These are phyloP conservation scores for Leptogaster cylindrica DNA, from an alignment of 2,888 invertebrate genomes.

Conservation along the genomic window DNA sequence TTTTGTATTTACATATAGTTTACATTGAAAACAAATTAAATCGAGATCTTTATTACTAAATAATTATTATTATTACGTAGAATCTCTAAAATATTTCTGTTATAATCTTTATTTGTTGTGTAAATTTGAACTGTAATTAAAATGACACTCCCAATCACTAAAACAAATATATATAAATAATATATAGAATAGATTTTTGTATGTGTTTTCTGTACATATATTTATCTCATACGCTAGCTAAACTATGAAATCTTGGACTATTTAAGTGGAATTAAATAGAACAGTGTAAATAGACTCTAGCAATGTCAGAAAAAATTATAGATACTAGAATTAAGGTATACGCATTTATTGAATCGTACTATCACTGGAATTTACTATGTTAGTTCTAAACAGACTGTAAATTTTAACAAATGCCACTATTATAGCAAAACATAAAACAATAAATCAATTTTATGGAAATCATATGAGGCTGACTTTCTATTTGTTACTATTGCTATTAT, in stretches of 20 bases:
- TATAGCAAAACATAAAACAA: constrained; percentile 31
- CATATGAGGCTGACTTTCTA: not conserved
- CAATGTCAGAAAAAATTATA: constrained; percentile 20
- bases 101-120: too few relatives aligned
- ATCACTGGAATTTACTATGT: constrained; percentile 39
- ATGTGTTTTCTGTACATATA: constrained; percentile 28
- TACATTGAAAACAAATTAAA: not conserved
- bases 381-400: constrained; percentile 36
- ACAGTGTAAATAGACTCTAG: constrained; percentile 24
- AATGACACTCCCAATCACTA: constrained; percentile 7
- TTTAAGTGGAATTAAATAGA: constrained; percentile 11
- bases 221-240: constrained; percentile 3
- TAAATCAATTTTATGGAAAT: constrained; percentile 37
- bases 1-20: constrained; percentile 14
- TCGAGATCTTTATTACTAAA: not conserved
- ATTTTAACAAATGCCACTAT: constrained; percentile 40
- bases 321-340: constrained; percentile 4
- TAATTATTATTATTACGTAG: constrained; percentile 30
- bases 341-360: constrained; percentile 26
- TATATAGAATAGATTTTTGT: constrained; percentile 6
- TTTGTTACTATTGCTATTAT: not conserved
- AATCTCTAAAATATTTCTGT: too few relatives aligned
- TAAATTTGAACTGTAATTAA: constrained; percentile 6
- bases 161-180: constrained; percentile 6
- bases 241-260: constrained; percentile 9